Conservation (phyloP, 2,888 invertebrate species). For the Chaitophorus viminalis region DNA sequence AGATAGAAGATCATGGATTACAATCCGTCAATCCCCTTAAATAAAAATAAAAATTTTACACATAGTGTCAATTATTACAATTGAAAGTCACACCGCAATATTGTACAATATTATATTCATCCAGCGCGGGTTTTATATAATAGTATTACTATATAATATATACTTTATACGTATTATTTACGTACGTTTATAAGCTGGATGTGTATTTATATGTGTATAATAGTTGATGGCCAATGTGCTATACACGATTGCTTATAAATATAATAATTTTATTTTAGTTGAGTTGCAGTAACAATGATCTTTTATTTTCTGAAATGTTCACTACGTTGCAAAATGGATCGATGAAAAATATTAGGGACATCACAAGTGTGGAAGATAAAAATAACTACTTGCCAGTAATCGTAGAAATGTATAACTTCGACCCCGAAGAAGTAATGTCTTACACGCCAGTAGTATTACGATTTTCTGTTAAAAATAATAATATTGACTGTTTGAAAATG, state of each 20-base stretch:
- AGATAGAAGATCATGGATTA: too few species aligned
- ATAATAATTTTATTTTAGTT: constrained; percentile 7
- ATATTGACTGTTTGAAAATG: neutral
- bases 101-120: too few species aligned
- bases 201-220: too few species aligned
- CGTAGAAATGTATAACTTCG: neutral
- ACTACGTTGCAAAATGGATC: neutral
- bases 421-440: neutral
- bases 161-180: too few species aligned
- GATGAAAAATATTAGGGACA: neutral
- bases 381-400: neutral
- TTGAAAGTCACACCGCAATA: too few species aligned
- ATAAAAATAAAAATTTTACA: too few species aligned
- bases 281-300: neutral
- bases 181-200: too few species aligned
- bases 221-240: neutral
- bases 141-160: too few species aligned
- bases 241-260: neutral
- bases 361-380: neutral
- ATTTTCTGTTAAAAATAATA: neutral
- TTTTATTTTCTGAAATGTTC: constrained; percentile 8
- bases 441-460: too few species aligned
- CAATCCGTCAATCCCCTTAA: too few species aligned
- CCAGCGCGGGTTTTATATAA: too few species aligned
- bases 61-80: too few species aligned